Conservation (phyloP, 2,797 vertebrate species). For the Telmatherina bonti region DNA sequence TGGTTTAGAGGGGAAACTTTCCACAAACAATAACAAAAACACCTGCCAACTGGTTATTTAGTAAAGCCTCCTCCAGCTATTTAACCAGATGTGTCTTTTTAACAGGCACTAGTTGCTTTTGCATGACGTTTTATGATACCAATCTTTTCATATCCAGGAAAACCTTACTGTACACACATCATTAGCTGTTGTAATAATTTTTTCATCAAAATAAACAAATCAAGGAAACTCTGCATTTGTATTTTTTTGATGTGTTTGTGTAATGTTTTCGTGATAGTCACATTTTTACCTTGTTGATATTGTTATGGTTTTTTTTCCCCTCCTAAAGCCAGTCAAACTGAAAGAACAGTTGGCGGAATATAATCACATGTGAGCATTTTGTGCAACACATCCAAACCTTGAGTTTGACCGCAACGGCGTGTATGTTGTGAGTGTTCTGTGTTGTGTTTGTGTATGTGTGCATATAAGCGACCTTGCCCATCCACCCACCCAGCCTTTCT, state of each 20-base stretch:
- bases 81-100: constrained; percentile 20
- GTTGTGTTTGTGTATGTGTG: constrained; percentile 33
- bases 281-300: constrained; percentile 45
- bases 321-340: constrained; percentile 78
- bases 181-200: constrained; percentile 33
- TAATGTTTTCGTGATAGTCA: constrained; percentile 30
- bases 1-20: constrained; percentile 73
- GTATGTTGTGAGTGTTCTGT: constrained; percentile 30
- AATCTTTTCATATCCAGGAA: constrained; percentile 59
- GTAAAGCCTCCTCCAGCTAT: constrained; percentile 31
- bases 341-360: constrained; percentile 80
- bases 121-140: constrained; percentile 45
- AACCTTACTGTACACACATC: constrained; percentile 23
- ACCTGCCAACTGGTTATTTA: constrained; percentile 75
- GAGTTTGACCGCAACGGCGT: constrained; percentile 65
- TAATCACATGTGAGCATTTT: constrained; percentile 79
- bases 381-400: constrained; percentile 65
- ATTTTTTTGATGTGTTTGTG: constrained; percentile 24
- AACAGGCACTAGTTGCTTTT: constrained; percentile 43
- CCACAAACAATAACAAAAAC: constrained; percentile 70
- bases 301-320: constrained; percentile 68
- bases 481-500: constrained; percentile 81
- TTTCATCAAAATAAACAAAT: background rate
- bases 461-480: constrained; percentile 62
- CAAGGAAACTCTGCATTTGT: constrained; percentile 12